phyloP scores from a whole-genome alignment of 2,888 invertebrate genomes.

The Archips xylosteana region DNA sequence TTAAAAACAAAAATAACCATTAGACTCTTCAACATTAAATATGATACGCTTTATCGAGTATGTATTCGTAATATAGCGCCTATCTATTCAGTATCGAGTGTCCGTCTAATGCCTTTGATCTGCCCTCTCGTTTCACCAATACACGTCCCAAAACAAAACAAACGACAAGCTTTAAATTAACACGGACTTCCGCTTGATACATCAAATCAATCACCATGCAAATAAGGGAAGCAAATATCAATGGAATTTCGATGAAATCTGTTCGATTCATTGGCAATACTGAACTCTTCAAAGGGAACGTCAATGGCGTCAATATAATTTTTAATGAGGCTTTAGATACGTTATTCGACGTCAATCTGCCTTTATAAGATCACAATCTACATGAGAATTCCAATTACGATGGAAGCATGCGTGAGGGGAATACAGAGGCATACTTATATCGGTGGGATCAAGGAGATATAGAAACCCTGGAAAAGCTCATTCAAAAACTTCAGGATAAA shows the following conservation, averaged over 20 bases:
- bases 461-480: constrained; percentile 18
- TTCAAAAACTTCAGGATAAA: too few species aligned
- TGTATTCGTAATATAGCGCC: too few species aligned
- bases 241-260: constrained; percentile 30
- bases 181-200: constrained; percentile 2
- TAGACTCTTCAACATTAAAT: too few species aligned
- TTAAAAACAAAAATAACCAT: too few species aligned
- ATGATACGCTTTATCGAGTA: too few species aligned
- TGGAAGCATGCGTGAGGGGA: constrained; percentile 64
- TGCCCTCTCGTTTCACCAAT: background rate
- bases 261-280: constrained; percentile 25
- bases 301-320: constrained; percentile 52
- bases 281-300: constrained; percentile 33
- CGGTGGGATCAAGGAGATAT: constrained; percentile 15
- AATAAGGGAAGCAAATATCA: constrained; percentile 25
- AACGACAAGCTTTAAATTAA: background rate
- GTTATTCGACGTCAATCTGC: constrained; percentile 67
- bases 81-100: too few species aligned
- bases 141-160: background rate
- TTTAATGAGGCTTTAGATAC: constrained; percentile 53
- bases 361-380: constrained; percentile 72
- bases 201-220: constrained; percentile 1
- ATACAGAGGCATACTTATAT: constrained; percentile 43
- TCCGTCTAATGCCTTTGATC: background rate
- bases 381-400: constrained; percentile 77